Percentiles rank a stretch among this genome's conserved stretches.
Evolutionary conservation across 2,113 vertebrate species (phyloP).

Genomic region (Eubucco bourcierii): DNA sequence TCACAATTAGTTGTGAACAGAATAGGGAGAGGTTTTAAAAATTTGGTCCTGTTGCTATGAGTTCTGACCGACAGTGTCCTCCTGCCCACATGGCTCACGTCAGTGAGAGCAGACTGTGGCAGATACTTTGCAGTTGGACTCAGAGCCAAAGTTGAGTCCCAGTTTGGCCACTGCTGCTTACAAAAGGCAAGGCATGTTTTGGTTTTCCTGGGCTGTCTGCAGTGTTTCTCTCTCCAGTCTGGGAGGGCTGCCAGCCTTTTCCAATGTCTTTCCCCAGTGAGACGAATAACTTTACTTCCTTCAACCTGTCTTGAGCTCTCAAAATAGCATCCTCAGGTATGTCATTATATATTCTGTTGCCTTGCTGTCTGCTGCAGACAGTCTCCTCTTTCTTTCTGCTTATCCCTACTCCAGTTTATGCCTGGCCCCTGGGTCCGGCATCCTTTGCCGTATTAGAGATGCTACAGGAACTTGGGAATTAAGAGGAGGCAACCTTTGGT

Average conservation of each 20-base stretch:
- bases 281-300: slow-evolving; percentile 36
- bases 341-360: neutral
- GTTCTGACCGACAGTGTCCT: neutral
- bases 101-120: neutral
- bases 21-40: neutral
- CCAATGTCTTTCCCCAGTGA: neutral
- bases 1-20: neutral
- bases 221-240: neutral
- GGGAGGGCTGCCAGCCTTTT: slow-evolving; percentile 48
- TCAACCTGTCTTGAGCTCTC: slow-evolving; percentile 39
- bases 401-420: neutral
- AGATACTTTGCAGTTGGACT: neutral
- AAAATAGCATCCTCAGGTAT: slow-evolving; percentile 54
- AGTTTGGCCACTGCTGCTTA: neutral
- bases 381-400: slow-evolving; percentile 23
- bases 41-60: neutral
- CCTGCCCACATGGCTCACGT: neutral
- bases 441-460: neutral
- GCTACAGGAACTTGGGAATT: neutral
- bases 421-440: neutral
- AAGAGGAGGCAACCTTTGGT: neutral
- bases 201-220: slow-evolving; percentile 52
- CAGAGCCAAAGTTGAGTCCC: slow-evolving; percentile 20
- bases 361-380: slow-evolving; percentile 33
- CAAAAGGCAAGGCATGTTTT: slow-evolving; percentile 11